Base-by-base conservation (phyloP, 2,888 invertebrate genomes). In the Eupeodes latifasciatus region DNA sequence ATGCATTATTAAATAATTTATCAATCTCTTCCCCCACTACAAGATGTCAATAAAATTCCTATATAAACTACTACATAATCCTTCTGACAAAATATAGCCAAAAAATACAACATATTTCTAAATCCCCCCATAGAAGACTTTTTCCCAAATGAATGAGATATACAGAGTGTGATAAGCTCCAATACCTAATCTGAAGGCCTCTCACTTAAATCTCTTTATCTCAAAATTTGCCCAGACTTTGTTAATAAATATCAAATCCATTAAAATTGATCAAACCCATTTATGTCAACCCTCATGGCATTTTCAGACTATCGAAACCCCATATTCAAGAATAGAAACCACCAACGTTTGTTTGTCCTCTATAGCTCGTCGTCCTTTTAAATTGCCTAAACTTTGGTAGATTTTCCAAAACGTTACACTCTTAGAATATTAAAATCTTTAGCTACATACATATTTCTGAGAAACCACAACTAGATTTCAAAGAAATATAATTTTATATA, bases 201-300 rank as follows among this genome's bases (percentile, higher is more conserved):
- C 16, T 40, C 11, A 40, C 16, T 62, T 16, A 9, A 74, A 36
- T 6, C 27, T 19, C 34, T 47, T 49, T 12, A 36, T 74, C 40
- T 10, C 19, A 40, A 5, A 59, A 78, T 34, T 67, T 59, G 59
- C 36, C 19, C 10, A 4, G 14, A 57, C 36, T 49, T 51, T 14
- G 59, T 78, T 78, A 34, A 78, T 78, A 67, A 78, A 77, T 51
- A 78, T 69, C 49, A 61, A 51, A 78, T 57, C 66, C 55, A 36
- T 69, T 69, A 59, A 47, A 47, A n/a, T 40, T 51, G 36, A 61
- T 51, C 69, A 71, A 72, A 80, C 55, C 71, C 51, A 47, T 71
- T 71, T 61, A 27, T 79, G 71, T 62, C 79, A 71, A 53, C 44
- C 61, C 53, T 55, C n/a, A 55, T 62, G 55, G 64, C 55, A 57